Percentiles rank a stretch among this genome's conserved stretches.
phyloP scores from a whole-genome alignment of 2,888 invertebrate species.

The Caradrina clavipalpis region DNA sequence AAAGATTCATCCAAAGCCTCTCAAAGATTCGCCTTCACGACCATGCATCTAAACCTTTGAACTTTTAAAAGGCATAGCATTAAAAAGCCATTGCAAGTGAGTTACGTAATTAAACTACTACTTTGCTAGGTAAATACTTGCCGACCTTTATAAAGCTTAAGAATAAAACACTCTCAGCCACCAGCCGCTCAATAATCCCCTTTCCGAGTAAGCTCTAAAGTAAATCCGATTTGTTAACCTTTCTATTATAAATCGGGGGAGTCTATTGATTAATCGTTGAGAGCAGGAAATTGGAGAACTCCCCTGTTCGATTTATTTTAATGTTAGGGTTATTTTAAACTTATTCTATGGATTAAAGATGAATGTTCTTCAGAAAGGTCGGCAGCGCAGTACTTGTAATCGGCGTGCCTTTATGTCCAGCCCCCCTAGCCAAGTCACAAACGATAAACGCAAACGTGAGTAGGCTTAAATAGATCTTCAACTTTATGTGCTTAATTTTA shows the following conservation, averaged over 20 bases:
- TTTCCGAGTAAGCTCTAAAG: constrained; percentile 11
- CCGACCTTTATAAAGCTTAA: background rate
- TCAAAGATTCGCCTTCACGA: too few relatives aligned
- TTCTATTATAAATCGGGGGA: constrained; percentile 38
- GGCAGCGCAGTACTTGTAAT: too few relatives aligned
- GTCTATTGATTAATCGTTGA: constrained; percentile 26
- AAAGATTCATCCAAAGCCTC: too few relatives aligned
- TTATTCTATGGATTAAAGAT: constrained; percentile 2
- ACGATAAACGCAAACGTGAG: too few relatives aligned
- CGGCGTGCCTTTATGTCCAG: too few relatives aligned
- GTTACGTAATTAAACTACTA: background rate
- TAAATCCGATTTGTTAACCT: constrained; percentile 30
- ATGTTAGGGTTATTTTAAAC: background rate
- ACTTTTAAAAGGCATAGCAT: too few relatives aligned
- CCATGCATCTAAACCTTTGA: too few relatives aligned
- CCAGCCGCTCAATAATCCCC: constrained; percentile 16
- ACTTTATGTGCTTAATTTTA: too few relatives aligned
- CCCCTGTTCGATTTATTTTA: background rate
- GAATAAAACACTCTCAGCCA: constrained; percentile 10
- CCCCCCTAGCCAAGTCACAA: too few relatives aligned
- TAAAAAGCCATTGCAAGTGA: too few relatives aligned
- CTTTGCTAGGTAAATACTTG: background rate
- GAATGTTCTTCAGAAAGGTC: too few relatives aligned
- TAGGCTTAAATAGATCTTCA: too few relatives aligned
- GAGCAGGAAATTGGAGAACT: background rate